Evolutionary conservation across 2,113 vertebrate species (phyloP), one percentile per base, ranked within the genome.

Genomic region (Prinia subflava): DNA sequence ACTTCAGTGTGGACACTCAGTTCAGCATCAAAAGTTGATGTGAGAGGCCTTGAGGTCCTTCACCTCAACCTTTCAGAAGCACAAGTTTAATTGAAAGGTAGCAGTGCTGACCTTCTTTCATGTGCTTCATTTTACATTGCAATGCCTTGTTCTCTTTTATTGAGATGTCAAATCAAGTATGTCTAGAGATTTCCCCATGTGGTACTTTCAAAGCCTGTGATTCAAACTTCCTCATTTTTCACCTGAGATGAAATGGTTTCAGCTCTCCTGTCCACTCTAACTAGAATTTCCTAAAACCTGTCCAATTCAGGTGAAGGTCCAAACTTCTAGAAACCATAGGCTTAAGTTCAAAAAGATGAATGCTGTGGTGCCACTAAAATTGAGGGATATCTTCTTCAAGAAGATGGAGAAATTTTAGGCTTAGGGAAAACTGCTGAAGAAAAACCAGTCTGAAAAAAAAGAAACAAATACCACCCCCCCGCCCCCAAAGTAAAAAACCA

Each of bases 51-150:
- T 70, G 79, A 81, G 92, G 92, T 94, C 85, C 64, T 93, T 94
- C 88, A 89, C 94, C 94, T 93, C 83, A 87, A 78, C 94, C 93
- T 92, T 94, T 90, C 44, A 79, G 60, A 86, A 93, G 46, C 60
- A 93, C 15, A 63, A 87, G 92, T 94, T 93, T 96, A 96, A 96
- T 95, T 94, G 93, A 96, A 96, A 96, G 83, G 91, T 93, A 95
- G 64, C 28, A 81, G 80, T 18, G 42, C 44, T 94, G 93, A 74
- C 83, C 92, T 89, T 68, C 64, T 75, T 95, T 93, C 76, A 52
- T 90, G 85, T 71, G 79, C 56, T 93, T 93, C 90, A 75, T 94
- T 92, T 96, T 93, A 94, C 65, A 47, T 86, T 81, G 83, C 86
- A 78, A 68, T 84, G 79, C 52, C 64, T 85, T 90, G 79, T 82